These are phyloP conservation scores for Nymphalis c-album DNA, from an alignment of 2,888 invertebrate genomes.

Conservation along the genomic window DNA sequence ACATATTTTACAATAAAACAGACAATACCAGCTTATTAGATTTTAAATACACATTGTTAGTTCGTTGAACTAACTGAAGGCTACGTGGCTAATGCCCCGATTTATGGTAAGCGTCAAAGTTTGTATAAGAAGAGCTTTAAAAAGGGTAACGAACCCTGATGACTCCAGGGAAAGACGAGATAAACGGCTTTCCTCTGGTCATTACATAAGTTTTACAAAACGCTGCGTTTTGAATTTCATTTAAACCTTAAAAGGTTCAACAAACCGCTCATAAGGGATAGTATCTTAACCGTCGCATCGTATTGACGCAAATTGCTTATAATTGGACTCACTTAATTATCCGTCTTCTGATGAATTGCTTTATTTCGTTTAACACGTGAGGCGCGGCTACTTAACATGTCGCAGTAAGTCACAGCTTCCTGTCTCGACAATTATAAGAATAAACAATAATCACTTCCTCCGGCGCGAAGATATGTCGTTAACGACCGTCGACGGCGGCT, in stretches of 20 bases:
- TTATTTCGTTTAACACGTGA: conserved; percentile 63
- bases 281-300: conserved; percentile 23
- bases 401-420: conserved; percentile 55
- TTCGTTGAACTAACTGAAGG: conserved; percentile 17
- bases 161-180: conserved; percentile 10
- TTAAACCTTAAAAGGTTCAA: conserved; percentile 4
- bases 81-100: conserved; percentile 5
- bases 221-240: neutral
- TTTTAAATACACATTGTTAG: conserved; percentile 10
- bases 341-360: conserved; percentile 57
- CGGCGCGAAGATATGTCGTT: conserved; percentile 62
- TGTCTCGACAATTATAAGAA: conserved; percentile 72
- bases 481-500: conserved; percentile 53
- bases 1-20: too few species aligned
- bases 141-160: conserved; percentile 17
- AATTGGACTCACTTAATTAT: conserved; percentile 41
- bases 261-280: conserved; percentile 8
- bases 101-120: conserved; percentile 12
- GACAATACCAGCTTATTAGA: neutral
- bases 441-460: conserved; percentile 80
- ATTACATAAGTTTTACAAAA: conserved; percentile 7
- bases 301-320: conserved; percentile 44
- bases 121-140: conserved; percentile 15
- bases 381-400: conserved; percentile 45
- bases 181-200: conserved; percentile 1